Percentiles rank a stretch among this genome's conserved stretches.
phyloP scores from a whole-genome alignment of 2,888 invertebrate genomes.

The Bombylius major region DNA sequence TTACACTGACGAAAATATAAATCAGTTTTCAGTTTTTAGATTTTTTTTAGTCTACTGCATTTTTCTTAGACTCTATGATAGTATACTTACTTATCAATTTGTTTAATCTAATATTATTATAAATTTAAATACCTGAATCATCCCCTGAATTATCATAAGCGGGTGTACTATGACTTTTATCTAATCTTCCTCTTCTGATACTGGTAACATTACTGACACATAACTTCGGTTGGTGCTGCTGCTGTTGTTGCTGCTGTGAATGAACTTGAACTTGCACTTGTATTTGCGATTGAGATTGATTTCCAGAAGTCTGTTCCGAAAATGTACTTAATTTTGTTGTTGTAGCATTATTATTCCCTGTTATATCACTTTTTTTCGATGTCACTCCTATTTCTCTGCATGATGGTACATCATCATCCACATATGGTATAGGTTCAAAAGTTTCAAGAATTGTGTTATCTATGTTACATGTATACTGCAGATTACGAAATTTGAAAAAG shows the following conservation, averaged over 20 bases:
- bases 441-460: constrained; percentile 36
- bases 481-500: neutral
- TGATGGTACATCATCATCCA: constrained; percentile 25
- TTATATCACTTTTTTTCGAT: neutral
- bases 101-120: too few species aligned
- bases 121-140: constrained; percentile 20
- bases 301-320: too few species aligned
- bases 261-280: too few species aligned
- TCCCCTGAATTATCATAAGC: constrained; percentile 53
- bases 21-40: too few species aligned
- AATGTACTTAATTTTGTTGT: neutral
- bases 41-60: too few species aligned
- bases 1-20: too few species aligned
- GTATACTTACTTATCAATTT: too few species aligned
- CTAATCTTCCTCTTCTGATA: constrained; percentile 44
- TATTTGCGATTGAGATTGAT: too few species aligned
- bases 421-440: constrained; percentile 36
- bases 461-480: constrained; percentile 24
- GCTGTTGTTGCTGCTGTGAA: neutral
- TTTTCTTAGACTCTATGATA: too few species aligned
- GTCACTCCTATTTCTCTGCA: neutral
- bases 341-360: neutral
- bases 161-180: constrained; percentile 73
- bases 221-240: constrained; percentile 8
- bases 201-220: constrained; percentile 13